Evolutionary conservation across 2,113 vertebrate species (phyloP).

Genomic region (Andinoacara biseriatus): DNA sequence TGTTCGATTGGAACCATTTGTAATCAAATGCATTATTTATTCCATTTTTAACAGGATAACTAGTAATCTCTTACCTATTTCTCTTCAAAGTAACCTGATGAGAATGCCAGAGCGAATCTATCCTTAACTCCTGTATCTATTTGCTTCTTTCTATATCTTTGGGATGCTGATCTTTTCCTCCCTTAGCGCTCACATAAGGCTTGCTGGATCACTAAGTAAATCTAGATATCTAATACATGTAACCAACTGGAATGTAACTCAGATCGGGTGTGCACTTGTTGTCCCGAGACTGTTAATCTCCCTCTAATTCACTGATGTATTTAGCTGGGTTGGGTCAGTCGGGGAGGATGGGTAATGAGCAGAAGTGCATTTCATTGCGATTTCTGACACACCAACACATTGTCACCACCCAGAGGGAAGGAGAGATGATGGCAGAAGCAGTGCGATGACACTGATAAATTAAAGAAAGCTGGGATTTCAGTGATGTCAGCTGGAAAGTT

Average conservation of each 20-base stretch:
- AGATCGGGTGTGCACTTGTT: constrained; percentile 10
- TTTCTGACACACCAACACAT: constrained; percentile 10
- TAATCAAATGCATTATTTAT: background rate
- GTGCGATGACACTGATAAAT: background rate
- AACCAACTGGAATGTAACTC: constrained; percentile 2
- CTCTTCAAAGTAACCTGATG: background rate
- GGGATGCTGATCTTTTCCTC: background rate
- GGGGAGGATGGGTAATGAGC: constrained; percentile 19
- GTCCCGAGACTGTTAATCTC: background rate
- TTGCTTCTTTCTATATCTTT: background rate
- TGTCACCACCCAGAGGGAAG: background rate
- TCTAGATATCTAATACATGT: constrained; percentile 27
- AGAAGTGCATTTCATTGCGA: constrained; percentile 16
- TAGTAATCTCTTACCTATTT: background rate
- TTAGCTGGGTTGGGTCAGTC: constrained; percentile 1
- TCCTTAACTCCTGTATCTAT: background rate
- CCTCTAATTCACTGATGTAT: constrained; percentile 5
- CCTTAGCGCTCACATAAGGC: background rate
- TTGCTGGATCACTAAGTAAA: constrained; percentile 16
- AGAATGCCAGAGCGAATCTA: background rate
- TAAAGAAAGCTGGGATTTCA: constrained; percentile 6
- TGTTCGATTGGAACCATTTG: background rate
- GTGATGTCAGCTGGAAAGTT: constrained; percentile 1
- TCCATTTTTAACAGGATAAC: too few species aligned
- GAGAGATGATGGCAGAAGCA: background rate